These are phyloP conservation scores for Pycnomerus fuliginosus DNA, from an alignment of 2,888 invertebrate genomes.

Conservation along the genomic window DNA sequence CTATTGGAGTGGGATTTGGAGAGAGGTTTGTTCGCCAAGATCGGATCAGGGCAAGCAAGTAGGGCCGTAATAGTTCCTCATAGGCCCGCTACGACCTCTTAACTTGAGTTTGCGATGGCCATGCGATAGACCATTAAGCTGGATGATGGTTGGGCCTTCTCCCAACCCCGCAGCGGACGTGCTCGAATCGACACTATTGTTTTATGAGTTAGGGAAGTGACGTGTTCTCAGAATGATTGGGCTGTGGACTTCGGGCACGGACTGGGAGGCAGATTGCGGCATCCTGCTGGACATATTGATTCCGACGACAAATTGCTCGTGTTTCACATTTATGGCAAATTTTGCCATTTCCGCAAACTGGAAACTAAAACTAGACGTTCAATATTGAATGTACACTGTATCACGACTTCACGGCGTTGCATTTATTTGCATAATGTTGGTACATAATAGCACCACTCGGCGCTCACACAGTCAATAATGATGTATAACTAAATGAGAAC, in stretches of 20 bases:
- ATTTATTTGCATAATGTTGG: too few relatives aligned
- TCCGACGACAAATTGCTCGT: constrained; percentile 32
- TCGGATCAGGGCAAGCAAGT: constrained; percentile 24
- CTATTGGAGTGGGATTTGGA: constrained; percentile 11
- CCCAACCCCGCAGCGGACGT: constrained; percentile 37
- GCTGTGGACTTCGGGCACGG: constrained; percentile 28
- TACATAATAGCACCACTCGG: too few relatives aligned
- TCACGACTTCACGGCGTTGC: too few relatives aligned
- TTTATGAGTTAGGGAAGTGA: constrained; percentile 45
- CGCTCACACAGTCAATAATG: too few relatives aligned
- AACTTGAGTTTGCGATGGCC: constrained; percentile 45
- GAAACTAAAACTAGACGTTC: too few relatives aligned
- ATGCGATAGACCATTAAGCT: constrained; percentile 45
- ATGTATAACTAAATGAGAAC: too few relatives aligned
- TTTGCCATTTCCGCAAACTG: constrained; percentile 7
- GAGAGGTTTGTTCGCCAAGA: constrained; percentile 17
- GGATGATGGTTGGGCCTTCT: constrained; percentile 40
- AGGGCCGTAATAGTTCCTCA: constrained; percentile 41
- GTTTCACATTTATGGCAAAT: constrained; percentile 28
- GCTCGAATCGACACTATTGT: constrained; percentile 44
- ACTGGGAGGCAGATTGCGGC: constrained; percentile 35
- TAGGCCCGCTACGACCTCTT: constrained; percentile 45
- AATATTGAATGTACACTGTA: too few relatives aligned
- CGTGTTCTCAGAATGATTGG: constrained; percentile 38
- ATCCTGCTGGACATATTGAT: constrained; percentile 31